phyloP scores from a whole-genome alignment of 1,140 invertebrate genomes.

The Alviniconcha marisindica region DNA sequence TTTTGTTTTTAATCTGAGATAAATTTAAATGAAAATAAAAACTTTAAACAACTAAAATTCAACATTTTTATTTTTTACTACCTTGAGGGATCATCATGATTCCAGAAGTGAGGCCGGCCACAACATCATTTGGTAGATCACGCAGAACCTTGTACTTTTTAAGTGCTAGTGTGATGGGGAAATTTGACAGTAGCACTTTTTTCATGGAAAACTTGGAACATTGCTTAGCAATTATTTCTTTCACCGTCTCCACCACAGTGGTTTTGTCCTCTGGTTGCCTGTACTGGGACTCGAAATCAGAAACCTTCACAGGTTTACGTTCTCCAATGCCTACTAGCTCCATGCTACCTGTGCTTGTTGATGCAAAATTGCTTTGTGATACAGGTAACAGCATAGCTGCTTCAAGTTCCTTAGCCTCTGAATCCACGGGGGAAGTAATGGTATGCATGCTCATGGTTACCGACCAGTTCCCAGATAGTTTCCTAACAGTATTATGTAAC shows the following conservation, averaged over 20 bases:
- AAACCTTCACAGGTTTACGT: not conserved
- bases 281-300: constrained; percentile 24
- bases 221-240: not conserved
- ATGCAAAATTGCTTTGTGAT: not conserved
- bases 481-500: too few species aligned
- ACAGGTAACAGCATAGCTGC: not conserved
- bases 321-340: constrained; percentile 18
- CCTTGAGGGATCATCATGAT: constrained; percentile 64
- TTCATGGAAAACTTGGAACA: not conserved
- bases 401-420: not conserved
- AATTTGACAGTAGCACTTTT: not conserved
- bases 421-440: not conserved
- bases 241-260: not conserved
- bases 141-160: constrained; percentile 36
- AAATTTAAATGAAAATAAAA: too few species aligned
- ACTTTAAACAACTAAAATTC: too few species aligned
- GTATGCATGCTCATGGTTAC: not conserved
- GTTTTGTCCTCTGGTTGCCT: constrained; percentile 19
- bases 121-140: constrained; percentile 56
- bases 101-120: constrained; percentile 60
- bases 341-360: not conserved
- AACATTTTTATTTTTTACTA: too few species aligned
- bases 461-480: too few species aligned
- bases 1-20: too few species aligned
- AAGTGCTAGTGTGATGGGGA: constrained; percentile 29